Percentiles rank a stretch among this genome's conserved stretches.
Evolutionary conservation across 2,888 invertebrate species (phyloP).

Genomic region (Diplolepis rosae): DNA sequence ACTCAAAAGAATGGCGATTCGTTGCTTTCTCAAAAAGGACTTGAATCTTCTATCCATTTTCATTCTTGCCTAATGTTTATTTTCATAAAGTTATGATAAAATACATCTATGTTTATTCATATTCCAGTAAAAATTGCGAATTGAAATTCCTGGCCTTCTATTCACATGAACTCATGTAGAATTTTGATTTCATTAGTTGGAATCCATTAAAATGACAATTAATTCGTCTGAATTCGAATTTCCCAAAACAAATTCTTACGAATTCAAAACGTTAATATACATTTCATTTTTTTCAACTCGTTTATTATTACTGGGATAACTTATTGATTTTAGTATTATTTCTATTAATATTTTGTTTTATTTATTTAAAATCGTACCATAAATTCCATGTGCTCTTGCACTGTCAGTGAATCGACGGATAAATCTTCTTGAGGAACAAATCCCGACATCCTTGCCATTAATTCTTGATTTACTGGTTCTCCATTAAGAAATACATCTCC

Average conservation of each 20-base stretch:
- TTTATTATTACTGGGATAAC: too few relatives aligned
- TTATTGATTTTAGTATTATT: too few relatives aligned
- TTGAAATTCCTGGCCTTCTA: too few relatives aligned
- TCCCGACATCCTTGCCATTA: constrained; percentile 85
- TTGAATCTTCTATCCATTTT: constrained; percentile 80
- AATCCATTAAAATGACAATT: too few relatives aligned
- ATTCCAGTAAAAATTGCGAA: too few relatives aligned
- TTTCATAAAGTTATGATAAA: not conserved
- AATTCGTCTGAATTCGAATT: too few relatives aligned
- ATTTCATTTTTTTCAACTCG: too few relatives aligned
- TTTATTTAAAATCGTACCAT: constrained; percentile 81
- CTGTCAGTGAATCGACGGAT: constrained; percentile 85
- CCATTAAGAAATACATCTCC: constrained; percentile 85
- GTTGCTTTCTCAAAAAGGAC: constrained; percentile 67
- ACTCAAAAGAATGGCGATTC: constrained; percentile 75
- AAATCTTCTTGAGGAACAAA: constrained; percentile 92
- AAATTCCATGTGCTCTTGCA: constrained; percentile 88
- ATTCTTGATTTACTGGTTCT: constrained; percentile 77
- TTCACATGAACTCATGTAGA: too few relatives aligned
- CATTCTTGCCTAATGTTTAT: constrained; percentile 79
- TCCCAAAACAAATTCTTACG: too few relatives aligned
- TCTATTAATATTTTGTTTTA: not conserved
- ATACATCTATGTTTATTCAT: too few relatives aligned
- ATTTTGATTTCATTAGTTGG: too few relatives aligned
- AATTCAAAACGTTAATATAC: too few relatives aligned